Base-by-base conservation (phyloP, 23 tunicate species). In the Trididemnum clinides region DNA sequence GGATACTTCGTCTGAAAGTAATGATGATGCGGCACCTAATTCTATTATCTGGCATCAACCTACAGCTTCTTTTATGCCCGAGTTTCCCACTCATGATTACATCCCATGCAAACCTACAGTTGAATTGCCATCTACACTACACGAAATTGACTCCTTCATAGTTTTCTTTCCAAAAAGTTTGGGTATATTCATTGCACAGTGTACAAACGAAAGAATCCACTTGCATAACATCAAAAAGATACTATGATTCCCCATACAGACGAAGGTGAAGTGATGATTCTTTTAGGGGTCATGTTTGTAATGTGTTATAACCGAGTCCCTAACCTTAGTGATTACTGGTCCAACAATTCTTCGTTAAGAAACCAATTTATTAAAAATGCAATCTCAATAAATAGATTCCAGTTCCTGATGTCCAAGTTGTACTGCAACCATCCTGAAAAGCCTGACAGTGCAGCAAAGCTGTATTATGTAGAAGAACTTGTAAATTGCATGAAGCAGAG, bases 301-400 rank as follows among this genome's bases (percentile, higher is more conserved):
- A 66, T 66, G 75, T 66, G 75, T 31, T 66, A 66, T 31, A 66
- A 66, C 37, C 37, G 75, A 29, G 37, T 66, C 36, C 75, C 75
- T 28, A 66, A 66, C 31, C 75, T 66, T 66, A 66, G 37, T 66
- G 75, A 66, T 66, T 66, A 66, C 37, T 66, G 75, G 75, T 66
- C 37, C 75, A 66, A 31, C 37, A 66, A 66, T 66, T 31, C 75
- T 66, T 66, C 75, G 22, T 28, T 66, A 31, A 20, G 75, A 28
- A 66, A 66, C 75, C 75, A 66, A 66, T 66, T 66, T 31, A 66
- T 66, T 37, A 66, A 66, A 66, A 66, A 66, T 66, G 75, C 75
- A 10, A 66, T 66, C 37, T 66, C 75, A 28, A 66, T 36, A 66
- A 66, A 66, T 66, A 29, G 75, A 31, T 66, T 66, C 31, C 37